Conservation (phyloP, 2,888 invertebrate species). For the Orgyia antiqua region DNA sequence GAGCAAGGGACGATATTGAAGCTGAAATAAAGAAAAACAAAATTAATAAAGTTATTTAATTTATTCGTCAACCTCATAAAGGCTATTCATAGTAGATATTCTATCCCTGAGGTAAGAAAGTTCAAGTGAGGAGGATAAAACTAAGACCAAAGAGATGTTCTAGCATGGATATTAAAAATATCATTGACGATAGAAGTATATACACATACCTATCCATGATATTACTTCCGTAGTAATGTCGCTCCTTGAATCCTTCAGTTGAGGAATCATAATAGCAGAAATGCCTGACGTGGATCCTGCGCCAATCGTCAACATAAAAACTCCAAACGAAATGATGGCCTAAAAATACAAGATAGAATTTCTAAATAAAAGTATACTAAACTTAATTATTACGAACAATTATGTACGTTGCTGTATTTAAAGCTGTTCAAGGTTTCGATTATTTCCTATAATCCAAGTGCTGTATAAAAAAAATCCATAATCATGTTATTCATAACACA, state of each 20-base stretch:
- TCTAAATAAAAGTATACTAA: not conserved
- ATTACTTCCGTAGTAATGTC: conserved; percentile 67
- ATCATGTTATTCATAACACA: too few species aligned
- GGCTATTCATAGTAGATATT: too few species aligned
- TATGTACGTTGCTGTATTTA: too few species aligned
- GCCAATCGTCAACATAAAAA: conserved; percentile 73
- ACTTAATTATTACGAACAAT: too few species aligned
- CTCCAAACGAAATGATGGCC: conserved; percentile 73
- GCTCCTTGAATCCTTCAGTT: conserved; percentile 59
- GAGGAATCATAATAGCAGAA: conserved; percentile 81
- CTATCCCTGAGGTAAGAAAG: too few species aligned
- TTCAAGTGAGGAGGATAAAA: not conserved
- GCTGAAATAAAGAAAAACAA: conserved; percentile 57
- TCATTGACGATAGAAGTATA: too few species aligned
- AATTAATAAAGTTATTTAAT: not conserved
- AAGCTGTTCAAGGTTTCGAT: too few species aligned
- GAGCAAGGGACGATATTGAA: conserved; percentile 78
- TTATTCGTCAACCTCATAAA: too few species aligned
- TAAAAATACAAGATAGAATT: conserved; percentile 40
- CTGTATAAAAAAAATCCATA: too few species aligned
- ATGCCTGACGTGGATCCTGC: conserved; percentile 81
- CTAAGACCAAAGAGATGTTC: too few species aligned
- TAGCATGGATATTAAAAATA: too few species aligned
- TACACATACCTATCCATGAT: conserved; percentile 80
- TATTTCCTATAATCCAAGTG: too few species aligned